Evolutionary conservation across 35 echinoderm and acorn worm genomes (phyloP).

Genomic region (Amphiura filiformis): DNA sequence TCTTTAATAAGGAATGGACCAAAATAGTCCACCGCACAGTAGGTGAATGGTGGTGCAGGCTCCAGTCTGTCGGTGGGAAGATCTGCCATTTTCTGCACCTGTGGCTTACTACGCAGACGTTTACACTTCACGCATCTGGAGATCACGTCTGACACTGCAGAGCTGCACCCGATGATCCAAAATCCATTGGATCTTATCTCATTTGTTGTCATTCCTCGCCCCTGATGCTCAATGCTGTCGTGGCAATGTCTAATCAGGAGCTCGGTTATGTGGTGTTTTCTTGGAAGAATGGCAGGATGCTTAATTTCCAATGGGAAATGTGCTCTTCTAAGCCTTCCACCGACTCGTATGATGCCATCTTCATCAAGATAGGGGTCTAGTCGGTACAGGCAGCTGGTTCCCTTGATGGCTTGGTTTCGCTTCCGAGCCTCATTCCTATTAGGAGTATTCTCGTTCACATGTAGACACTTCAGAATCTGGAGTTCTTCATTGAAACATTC

Average conservation of each 20-base stretch:
- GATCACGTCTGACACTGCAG: slow-evolving; percentile 41
- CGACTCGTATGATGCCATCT: slow-evolving; percentile 59
- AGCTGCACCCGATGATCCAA: slow-evolving; percentile 61
- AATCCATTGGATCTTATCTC: slow-evolving; percentile 55
- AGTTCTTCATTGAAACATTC: slow-evolving; percentile 37
- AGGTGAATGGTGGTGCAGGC: slow-evolving; percentile 31
- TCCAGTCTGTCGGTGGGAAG: slow-evolving; percentile 61
- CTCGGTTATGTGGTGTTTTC: slow-evolving; percentile 63
- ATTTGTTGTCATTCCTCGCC: slow-evolving; percentile 57
- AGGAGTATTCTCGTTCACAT: not conserved
- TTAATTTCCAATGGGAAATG: slow-evolving; percentile 20
- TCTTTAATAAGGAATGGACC: slow-evolving; percentile 53
- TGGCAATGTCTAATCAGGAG: slow-evolving; percentile 77
- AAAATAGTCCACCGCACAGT: slow-evolving; percentile 68
- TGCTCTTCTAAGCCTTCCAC: slow-evolving; percentile 48
- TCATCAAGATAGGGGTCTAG: slow-evolving; percentile 60
- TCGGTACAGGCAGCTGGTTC: slow-evolving; percentile 46
- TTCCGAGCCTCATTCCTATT: not conserved
- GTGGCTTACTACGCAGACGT: slow-evolving; percentile 19
- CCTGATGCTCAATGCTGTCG: slow-evolving; percentile 49
- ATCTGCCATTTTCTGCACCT: slow-evolving; percentile 73
- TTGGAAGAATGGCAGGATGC: slow-evolving; percentile 57
- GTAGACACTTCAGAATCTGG: not conserved
- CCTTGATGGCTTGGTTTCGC: slow-evolving; percentile 29
- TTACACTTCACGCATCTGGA: slow-evolving; percentile 12